These are phyloP conservation scores for Hypocryptadius cinnamomeus DNA, from an alignment of 2,113 vertebrate genomes.

Conservation along the genomic window DNA sequence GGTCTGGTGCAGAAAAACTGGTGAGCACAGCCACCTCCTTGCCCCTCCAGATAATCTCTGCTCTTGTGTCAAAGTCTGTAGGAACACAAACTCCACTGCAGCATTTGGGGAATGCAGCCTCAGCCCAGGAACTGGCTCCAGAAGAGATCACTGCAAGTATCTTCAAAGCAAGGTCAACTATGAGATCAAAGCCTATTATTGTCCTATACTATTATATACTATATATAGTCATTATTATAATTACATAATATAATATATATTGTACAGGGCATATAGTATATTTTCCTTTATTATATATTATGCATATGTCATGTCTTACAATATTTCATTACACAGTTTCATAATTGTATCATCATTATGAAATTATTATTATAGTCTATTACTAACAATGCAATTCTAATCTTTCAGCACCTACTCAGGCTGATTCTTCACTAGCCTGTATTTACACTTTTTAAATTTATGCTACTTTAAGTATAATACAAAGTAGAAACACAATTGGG, in stretches of 20 bases:
- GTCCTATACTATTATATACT: not conserved
- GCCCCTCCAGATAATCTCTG: not conserved
- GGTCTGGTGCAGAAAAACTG: not conserved
- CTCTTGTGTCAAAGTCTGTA: accelerated
- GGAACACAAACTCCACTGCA: not conserved
- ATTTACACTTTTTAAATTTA: not conserved
- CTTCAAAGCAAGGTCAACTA: not conserved
- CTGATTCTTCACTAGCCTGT: not conserved
- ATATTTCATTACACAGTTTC: not conserved
- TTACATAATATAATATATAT: not conserved
- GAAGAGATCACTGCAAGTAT: not conserved
- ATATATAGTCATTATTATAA: not conserved
- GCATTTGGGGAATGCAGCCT: not conserved
- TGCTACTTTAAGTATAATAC: not conserved
- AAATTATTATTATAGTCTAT: not conserved
- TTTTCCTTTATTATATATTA: not conserved
- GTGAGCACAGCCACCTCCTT: not conserved
- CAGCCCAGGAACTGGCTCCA: not conserved
- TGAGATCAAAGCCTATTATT: not conserved
- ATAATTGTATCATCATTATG: not conserved
- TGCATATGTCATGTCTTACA: not conserved
- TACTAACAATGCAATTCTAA: not conserved
- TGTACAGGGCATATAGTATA: not conserved
- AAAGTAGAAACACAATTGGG: not conserved
- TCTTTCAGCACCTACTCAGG: not conserved